Base-by-base conservation (phyloP, 2,797 vertebrate species). In the Brotogeris chrysoptera region DNA sequence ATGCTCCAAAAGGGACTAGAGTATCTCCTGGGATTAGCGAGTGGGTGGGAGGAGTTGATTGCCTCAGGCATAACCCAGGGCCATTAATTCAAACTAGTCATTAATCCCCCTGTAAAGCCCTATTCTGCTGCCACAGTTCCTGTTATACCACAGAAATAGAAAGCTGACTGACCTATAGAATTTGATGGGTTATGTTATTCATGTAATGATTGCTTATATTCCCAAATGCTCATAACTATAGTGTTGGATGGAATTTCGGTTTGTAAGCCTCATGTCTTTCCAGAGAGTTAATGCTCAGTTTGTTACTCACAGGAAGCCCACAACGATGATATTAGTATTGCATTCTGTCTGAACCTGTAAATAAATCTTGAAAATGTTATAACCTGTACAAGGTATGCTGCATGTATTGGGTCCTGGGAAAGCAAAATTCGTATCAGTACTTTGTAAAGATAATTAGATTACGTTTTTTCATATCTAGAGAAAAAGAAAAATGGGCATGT, bases 71-170 rank as follows among this genome's bases (percentile, higher is more conserved):
- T 64, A 95, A 80, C 84, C 64, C 4, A 17, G 46, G 57, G 72
- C 66, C 68, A 32, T 96, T 97, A 92, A 96, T 95, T 86, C 66
- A 63, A 90, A 68, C 83, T 76, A 90, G 90, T 93, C 92, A 80
- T 95, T 96, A 93, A 93, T 95, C 91, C 71, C 70, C 9, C 25
- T 80, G 50, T 94, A 94, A 93, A 88, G 94, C 93, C 86, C 77
- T 80, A 6, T 80, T 88, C 68, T 90, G 70, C 53, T 94, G 72
- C 88, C 72, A 69, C 60, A 66, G 73, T 94, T 92, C 57, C 81
- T 86, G 27, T 73, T 89, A 61, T 9, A 77, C 21, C 27, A 57
- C 38, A 82, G 63, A 90, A 93, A 59, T 15, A 49, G 78, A 74
- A 91, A 80, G 55, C 57, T 82, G 86, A 41, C 28, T 63, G 73